Percentiles rank a stretch among this genome's conserved stretches.
Evolutionary conservation across 2,113 vertebrate species (phyloP).

Genomic region (Xyliphius kryptos): DNA sequence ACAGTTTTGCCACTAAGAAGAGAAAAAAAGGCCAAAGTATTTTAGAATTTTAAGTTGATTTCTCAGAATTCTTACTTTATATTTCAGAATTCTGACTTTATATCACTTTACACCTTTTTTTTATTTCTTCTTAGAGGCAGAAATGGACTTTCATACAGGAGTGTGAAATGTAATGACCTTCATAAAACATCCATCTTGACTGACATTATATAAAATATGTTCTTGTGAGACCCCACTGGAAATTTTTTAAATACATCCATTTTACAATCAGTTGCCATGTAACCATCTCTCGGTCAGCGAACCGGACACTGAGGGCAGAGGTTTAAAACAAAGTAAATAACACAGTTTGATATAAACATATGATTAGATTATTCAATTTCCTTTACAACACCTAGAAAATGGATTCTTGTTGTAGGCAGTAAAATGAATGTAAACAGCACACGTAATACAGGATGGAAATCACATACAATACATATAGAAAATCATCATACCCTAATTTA

Average conservation of each 20-base stretch:
- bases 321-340: background rate
- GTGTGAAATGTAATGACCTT: conserved; percentile 24
- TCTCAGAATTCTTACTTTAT: too few species aligned
- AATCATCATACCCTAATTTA: background rate
- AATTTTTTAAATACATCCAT: background rate
- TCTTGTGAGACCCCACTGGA: background rate
- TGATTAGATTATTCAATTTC: background rate
- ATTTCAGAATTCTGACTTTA: too few species aligned
- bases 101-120: too few species aligned
- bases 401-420: conserved; percentile 20
- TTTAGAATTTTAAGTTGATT: too few species aligned
- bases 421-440: conserved; percentile 7
- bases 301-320: background rate
- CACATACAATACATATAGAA: background rate
- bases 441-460: background rate
- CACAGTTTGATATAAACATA: too few species aligned
- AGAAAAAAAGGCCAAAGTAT: too few species aligned
- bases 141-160: background rate
- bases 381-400: background rate
- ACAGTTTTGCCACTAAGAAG: too few species aligned
- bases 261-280: background rate
- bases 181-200: conserved; percentile 10
- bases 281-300: background rate
- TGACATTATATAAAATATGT: conserved; percentile 7
- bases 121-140: too few species aligned